A percentile compares a stretch with the other conserved stretches of the same genome.
Evolutionary conservation across 2,797 vertebrate genomes (phyloP).

Genomic region (Centroberyx gerrardi): DNA sequence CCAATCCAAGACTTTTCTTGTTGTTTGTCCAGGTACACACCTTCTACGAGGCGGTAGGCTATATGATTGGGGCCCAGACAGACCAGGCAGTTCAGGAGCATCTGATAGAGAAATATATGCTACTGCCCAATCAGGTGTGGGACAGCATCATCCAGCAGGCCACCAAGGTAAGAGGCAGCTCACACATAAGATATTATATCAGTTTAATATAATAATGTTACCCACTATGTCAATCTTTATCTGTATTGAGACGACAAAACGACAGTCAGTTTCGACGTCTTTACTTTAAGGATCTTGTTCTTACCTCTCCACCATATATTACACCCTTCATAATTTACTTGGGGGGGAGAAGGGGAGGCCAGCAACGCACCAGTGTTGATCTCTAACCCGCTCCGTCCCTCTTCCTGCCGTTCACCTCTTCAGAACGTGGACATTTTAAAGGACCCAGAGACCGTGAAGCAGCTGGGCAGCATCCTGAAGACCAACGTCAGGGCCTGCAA

Average conservation of each 20-base stretch:
- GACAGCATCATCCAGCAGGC: slow-evolving; percentile 99
- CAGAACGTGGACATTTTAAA: slow-evolving; percentile 99
- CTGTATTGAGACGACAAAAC: too few relatives aligned
- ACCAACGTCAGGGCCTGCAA: slow-evolving; percentile 98
- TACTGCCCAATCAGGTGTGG: slow-evolving; percentile 99
- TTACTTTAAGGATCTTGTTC: too few relatives aligned
- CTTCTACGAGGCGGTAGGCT: slow-evolving; percentile 98
- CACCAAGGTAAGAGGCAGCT: slow-evolving; percentile 90
- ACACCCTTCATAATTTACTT: too few relatives aligned
- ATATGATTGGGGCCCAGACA: slow-evolving; percentile 99
- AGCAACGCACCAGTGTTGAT: not conserved
- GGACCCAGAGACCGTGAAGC: slow-evolving; percentile 98
- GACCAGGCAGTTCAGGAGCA: slow-evolving; percentile 98
- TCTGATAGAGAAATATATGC: slow-evolving; percentile 99
- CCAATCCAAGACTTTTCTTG: not conserved
- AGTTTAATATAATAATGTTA: not conserved
- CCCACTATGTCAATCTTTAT: not conserved
- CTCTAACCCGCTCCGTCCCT: not conserved
- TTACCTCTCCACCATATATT: too few relatives aligned
- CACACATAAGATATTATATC: not conserved
- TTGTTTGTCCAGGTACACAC: slow-evolving; percentile 91
- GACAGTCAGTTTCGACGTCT: too few relatives aligned
- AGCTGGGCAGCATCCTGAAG: slow-evolving; percentile 98
- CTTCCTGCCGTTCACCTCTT: not conserved
- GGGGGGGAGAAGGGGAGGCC: too few relatives aligned